Evolutionary conservation across 2,797 vertebrate species (phyloP), one percentile per base, ranked within the genome.

Genomic region (Crocidura indochinensis): DNA sequence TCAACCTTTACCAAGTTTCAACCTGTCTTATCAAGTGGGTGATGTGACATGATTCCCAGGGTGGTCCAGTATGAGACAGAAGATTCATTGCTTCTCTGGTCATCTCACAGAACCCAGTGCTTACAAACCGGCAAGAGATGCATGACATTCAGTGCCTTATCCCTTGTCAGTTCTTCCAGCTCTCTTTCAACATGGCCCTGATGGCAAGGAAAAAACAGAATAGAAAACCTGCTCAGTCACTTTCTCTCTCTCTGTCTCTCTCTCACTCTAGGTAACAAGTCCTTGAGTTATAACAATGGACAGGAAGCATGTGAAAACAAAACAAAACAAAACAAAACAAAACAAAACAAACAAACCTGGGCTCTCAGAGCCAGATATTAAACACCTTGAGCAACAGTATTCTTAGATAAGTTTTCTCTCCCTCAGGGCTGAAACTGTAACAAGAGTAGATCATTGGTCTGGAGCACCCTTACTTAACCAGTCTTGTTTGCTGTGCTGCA

Each of bases 341-440:
- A 14, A 38, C 38, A 68, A 64, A 1, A 19, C 2, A 26, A 24
- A 60, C 65, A 60, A 7, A 14, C 38, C 60, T 38, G 19, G 17
- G 49, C 47, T 8, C 20, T 26, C 12, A 65, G 62, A 68, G 12
- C 31, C 4, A 60, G 10, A 12, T 2, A 2, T 68, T 67, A 22
- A 27, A 10, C 8, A 49, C 11, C 4, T 1, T 53, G 19, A 24
- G 4, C 10, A 22, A 6, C 69, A 4, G 2, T 7, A 1, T 5
- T 47, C 8, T 15, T 1, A 14, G 2, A 0, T 29, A 29, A 49
- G 10, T 67, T 74, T 51, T 12, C 11, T 62, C 64, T 78, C 79
- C 88, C 75, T 53, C 2, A 51, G 22, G 29, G 65, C 93, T 64
- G 62, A 84, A 91, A 64, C n/a, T 20, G 27, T 15, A 76, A 44